Conservation (phyloP, 1,140 invertebrate species). For the Ceratoteleas bidentatus region DNA sequence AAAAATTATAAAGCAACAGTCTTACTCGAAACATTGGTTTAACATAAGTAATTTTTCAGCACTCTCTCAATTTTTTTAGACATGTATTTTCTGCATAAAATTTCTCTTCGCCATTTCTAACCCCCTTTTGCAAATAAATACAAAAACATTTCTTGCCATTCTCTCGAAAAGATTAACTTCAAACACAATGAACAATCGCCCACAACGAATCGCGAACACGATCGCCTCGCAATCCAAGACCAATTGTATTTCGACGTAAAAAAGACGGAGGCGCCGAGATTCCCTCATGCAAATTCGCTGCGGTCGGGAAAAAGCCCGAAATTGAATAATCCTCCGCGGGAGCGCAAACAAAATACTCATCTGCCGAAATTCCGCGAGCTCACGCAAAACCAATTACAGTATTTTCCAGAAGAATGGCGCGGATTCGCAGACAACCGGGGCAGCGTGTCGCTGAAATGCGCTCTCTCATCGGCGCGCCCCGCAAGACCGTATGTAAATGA, state of each 20-base stretch:
- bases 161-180: no score
- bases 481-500: conserved; percentile 78
- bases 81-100: no score
- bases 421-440: conserved; percentile 65
- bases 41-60: no score
- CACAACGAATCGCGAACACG: no score
- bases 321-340: conserved; percentile 63
- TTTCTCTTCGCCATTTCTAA: no score
- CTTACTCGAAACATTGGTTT: no score
- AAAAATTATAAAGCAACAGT: no score
- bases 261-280: conserved; percentile 3
- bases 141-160: no score
- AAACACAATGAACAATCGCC: no score
- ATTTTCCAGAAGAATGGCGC: conserved; percentile 77
- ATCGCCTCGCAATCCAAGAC: not conserved
- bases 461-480: conserved; percentile 69
- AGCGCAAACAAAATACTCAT: conserved; percentile 70
- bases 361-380: conserved; percentile 67
- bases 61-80: no score
- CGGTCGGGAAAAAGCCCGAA: conserved; percentile 16
- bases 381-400: conserved; percentile 77
- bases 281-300: conserved; percentile 38
- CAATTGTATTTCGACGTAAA: conserved; percentile 10
- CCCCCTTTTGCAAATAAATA: no score
- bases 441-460: conserved; percentile 44